Percentiles rank a stretch among this genome's conserved stretches.
phyloP scores from a whole-genome alignment of 2,888 invertebrate species.

The Lochmaea capreae region DNA sequence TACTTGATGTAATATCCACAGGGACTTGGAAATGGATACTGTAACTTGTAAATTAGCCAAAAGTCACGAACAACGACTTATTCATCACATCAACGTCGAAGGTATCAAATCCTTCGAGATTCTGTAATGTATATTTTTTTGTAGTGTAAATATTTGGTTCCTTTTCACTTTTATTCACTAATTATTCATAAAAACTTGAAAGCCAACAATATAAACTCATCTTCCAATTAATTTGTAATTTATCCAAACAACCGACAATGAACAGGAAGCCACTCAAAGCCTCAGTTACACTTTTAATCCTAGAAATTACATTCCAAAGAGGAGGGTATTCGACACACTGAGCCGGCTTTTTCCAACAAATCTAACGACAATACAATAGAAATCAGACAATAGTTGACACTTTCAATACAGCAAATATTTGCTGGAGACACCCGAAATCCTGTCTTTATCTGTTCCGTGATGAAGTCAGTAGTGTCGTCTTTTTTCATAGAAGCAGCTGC shows the following conservation, averaged over 20 bases:
- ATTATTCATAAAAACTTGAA: too few species aligned
- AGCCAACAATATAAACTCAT: neutral
- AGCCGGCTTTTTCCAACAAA: constrained; percentile 61
- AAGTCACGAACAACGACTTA: too few species aligned
- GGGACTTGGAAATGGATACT: too few species aligned
- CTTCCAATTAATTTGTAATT: constrained; percentile 24
- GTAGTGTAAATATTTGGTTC: too few species aligned
- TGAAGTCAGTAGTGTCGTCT: constrained; percentile 48
- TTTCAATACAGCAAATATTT: constrained; percentile 66
- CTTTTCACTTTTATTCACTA: too few species aligned
- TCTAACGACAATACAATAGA: constrained; percentile 62
- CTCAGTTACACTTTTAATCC: constrained; percentile 51
- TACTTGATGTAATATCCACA: too few species aligned
- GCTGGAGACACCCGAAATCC: constrained; percentile 54
- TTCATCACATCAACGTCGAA: too few species aligned
- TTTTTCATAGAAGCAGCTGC: constrained; percentile 59
- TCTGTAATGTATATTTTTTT: too few species aligned
- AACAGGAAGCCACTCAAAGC: constrained; percentile 50
- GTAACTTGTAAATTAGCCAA: too few species aligned
- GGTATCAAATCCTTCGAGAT: too few species aligned
- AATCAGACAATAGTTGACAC: constrained; percentile 65
- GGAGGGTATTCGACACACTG: constrained; percentile 41
- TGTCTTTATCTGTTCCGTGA: constrained; percentile 52
- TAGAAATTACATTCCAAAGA: constrained; percentile 52
- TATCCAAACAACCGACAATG: constrained; percentile 45